Base-by-base conservation (phyloP, 1,140 invertebrate species). In the Arion vulgaris region DNA sequence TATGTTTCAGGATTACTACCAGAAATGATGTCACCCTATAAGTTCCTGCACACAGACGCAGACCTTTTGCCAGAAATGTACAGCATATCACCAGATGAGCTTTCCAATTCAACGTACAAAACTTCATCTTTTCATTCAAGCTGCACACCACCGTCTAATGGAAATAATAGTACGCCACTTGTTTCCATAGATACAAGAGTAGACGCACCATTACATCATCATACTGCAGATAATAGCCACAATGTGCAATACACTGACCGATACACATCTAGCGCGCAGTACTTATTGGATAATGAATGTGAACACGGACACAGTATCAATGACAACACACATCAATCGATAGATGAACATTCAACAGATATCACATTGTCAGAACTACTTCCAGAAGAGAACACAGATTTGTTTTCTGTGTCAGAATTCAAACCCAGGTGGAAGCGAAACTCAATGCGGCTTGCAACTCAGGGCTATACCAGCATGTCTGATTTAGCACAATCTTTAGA, bases 381-480 rank as follows among this genome's bases (percentile, higher is more conserved):
- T n/a, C 26, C 53, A 19, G 9, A 9, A 4, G 53, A 57, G 15
- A n/a, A 57, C 15, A 15, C 26, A 2, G 5, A 57, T 19, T 4
- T 23, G 2, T 57, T 57, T n/a, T 23, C 23, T 57, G 53, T 19
- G 9, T 4, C 53, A 57, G 53, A 57, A 19, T 57, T 57, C 23
- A 57, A 57, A 57, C 53, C 53, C 53, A 57, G 53, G 26, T 80
- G 78, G 78, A 80, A 80, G 36, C 34, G 78, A 66, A 80, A 80
- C 36, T 80, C 78, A 1, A n/a, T 80, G 66, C 5, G 78, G 51
- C 39, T 80, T 1, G 78, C 78, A 11, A 80, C 78, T 45, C 66
- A 71, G 38, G 78, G 78, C 26, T 80, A 62, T n/a, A 71, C 39
- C 2, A 80, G 78, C 45, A 80, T 80, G 78, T 80, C 78, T 49